A percentile compares a stretch with the other conserved stretches of the same genome.
Evolutionary conservation across 2,888 invertebrate species (phyloP).

Genomic region (Neocrepidodera transversa): DNA sequence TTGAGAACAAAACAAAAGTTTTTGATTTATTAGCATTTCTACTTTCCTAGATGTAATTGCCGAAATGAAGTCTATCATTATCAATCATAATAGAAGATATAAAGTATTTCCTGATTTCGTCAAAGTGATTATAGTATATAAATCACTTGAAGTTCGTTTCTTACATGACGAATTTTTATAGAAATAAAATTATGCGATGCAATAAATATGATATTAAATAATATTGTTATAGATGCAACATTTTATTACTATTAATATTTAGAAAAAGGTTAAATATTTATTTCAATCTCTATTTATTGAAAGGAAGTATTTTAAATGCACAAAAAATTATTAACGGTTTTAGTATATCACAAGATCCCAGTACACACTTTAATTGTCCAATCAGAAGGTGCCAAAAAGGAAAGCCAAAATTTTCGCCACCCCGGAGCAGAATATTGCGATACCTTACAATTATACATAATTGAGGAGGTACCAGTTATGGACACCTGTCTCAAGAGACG

Average conservation of each 20-base stretch:
- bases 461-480: constrained; percentile 18
- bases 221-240: no score
- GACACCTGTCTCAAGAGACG: constrained; percentile 21
- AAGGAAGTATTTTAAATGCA: no score
- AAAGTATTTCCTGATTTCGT: constrained; percentile 20
- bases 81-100: constrained; percentile 14
- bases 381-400: constrained; percentile 11
- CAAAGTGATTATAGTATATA: constrained; percentile 6
- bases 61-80: constrained; percentile 18
- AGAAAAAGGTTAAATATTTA: no score
- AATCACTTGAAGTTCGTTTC: not conserved
- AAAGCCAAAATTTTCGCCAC: constrained; percentile 16
- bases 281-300: no score
- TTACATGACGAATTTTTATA: no score
- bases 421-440: constrained; percentile 23
- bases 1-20: constrained; percentile 5
- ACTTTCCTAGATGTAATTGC: constrained; percentile 18
- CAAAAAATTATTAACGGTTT: no score
- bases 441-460: constrained; percentile 29
- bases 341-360: no score
- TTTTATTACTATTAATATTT: no score
- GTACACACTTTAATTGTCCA: constrained; percentile 6
- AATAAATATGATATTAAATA: no score
- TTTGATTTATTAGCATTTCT: constrained; percentile 16
- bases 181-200: no score